Base-by-base conservation (phyloP, 2,797 vertebrate species). In the Gymnodraco acuticeps region DNA sequence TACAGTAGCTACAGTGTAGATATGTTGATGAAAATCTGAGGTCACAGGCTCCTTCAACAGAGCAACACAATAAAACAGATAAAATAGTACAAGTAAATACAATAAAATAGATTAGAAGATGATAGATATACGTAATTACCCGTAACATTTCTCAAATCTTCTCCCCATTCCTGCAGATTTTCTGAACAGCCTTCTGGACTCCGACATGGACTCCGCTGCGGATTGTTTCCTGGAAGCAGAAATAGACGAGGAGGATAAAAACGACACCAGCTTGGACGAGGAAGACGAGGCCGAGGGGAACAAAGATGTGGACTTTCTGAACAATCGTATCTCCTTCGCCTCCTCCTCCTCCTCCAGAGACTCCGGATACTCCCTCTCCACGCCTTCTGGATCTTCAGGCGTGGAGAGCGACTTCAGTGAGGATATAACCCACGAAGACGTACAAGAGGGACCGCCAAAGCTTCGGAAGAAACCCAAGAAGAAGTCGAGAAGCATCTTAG, bases 321-420 rank as follows among this genome's bases (percentile, higher is more conserved):
- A 89, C 0, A 82, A 96, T 67, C 92, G 93, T 0, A 71, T 95
- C 68, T 96, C 95, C 0, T 70, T 87, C 0, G 64, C 92, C 1
- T 96, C 95, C 27, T 93, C 91, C 27, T 93, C 91, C 16, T 84
- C 93, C 59, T 95, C 96, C 66, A 95, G 82, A 8, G 33, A 38
- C 33, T 38, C 33, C 5, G 33, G 33, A 6, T 38, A 38, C 33
- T 38, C 95, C 5, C 93, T 89, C 43, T 96, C 95, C 0, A 94
- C 96, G 0, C 95, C 95, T 4, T 98, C 96, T 0, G 88, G 92
- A 74, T 95, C 96, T 9, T 98, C 96, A 0, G 97, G 95, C 31
- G 84, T 97, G 97, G 97, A 98, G 75, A 97, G 98, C 0, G 97
- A 97, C 78, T 96, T 97, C 0, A 89, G 94, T 0, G 97, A 98